Evolutionary conservation across 2,888 invertebrate genomes (phyloP).

Genomic region (Leptogaster cylindrica): DNA sequence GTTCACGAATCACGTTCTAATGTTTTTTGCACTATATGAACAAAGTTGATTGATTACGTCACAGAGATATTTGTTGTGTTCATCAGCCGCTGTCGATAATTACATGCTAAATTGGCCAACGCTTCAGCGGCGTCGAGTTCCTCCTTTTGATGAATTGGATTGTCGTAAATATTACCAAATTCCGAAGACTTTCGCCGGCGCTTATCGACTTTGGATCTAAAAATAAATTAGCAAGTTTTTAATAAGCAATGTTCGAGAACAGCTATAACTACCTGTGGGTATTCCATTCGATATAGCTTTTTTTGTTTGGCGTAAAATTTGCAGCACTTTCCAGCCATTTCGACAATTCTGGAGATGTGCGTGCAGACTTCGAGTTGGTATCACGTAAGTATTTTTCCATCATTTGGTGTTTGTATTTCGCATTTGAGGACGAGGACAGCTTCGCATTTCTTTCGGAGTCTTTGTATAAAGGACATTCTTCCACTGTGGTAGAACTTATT

Average conservation of each 20-base stretch:
- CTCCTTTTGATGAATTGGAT: constrained; percentile 68
- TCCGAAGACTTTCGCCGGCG: constrained; percentile 40
- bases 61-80: constrained; percentile 48
- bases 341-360: constrained; percentile 66
- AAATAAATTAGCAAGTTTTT: background rate
- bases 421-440: constrained; percentile 49
- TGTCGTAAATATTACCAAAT: constrained; percentile 40
- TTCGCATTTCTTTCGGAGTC: constrained; percentile 46
- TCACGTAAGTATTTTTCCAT: constrained; percentile 67
- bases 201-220: constrained; percentile 40
- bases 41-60: background rate
- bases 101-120: constrained; percentile 70
- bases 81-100: constrained; percentile 58
- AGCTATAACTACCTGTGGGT: constrained; percentile 56
- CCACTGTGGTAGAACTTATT: constrained; percentile 61
- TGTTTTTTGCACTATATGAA: background rate
- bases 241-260: constrained; percentile 35
- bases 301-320: constrained; percentile 74
- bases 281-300: constrained; percentile 73
- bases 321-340: constrained; percentile 80
- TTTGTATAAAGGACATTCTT: constrained; percentile 51
- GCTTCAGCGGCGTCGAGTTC: constrained; percentile 80
- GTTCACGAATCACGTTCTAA: background rate
- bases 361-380: constrained; percentile 45
- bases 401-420: constrained; percentile 67